Evolutionary conservation across 2,113 vertebrate species (phyloP).

Genomic region (Periophthalmodon schlosseri): DNA sequence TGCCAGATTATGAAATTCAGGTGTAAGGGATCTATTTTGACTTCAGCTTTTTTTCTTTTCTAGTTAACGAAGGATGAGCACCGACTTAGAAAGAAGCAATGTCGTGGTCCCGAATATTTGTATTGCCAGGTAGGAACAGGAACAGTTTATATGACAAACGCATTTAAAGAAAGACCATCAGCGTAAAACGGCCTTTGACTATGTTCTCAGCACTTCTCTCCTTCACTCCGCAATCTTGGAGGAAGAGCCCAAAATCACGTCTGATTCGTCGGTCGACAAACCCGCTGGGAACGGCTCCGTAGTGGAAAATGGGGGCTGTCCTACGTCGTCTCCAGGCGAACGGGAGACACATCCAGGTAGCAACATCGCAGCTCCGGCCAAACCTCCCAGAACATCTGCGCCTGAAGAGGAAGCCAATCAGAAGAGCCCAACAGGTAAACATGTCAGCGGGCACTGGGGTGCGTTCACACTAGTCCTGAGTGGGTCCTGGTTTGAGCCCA

Average conservation of each 20-base stretch:
- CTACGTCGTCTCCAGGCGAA: background rate
- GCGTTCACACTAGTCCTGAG: background rate
- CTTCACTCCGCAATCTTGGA: conserved; percentile 9
- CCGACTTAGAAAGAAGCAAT: conserved; percentile 16
- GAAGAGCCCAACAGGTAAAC: conserved; percentile 28
- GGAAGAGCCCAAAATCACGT: conserved; percentile 8
- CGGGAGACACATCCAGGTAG: background rate
- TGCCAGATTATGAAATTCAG: background rate
- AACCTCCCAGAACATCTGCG: conserved; percentile 1
- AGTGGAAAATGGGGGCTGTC: background rate
- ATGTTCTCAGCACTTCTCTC: conserved; percentile 16
- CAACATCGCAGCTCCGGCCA: background rate
- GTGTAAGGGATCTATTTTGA: background rate
- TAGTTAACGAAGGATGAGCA: conserved; percentile 46
- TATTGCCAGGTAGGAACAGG: conserved; percentile 59
- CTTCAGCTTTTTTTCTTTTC: conserved; percentile 5
- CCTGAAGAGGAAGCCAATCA: background rate
- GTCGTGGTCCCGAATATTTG: conserved; percentile 22
- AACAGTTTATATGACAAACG: background rate
- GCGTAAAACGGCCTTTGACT: background rate
- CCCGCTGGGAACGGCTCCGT: background rate
- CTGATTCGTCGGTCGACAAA: conserved; percentile 7
- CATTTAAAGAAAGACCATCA: background rate
- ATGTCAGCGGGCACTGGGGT: too few species aligned
- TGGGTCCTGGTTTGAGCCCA: too few species aligned